These are phyloP conservation scores for Cariama cristata DNA, from an alignment of 2,113 vertebrate species.

Conservation along the genomic window DNA sequence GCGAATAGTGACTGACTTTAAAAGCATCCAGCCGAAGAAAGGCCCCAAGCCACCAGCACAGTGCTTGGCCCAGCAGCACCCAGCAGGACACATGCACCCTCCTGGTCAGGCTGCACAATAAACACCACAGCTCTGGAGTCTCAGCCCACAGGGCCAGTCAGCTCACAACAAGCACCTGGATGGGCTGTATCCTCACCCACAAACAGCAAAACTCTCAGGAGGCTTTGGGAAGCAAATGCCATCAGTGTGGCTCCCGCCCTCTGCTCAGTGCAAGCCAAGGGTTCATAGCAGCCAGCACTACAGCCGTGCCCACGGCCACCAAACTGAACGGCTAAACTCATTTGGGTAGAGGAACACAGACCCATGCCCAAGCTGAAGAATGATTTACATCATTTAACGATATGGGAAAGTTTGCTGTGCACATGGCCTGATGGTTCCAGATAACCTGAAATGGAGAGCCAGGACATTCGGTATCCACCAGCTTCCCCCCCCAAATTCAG, in stretches of 20 bases:
- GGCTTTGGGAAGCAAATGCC: neutral
- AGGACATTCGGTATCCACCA: neutral
- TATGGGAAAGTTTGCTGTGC: neutral
- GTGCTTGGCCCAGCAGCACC: neutral
- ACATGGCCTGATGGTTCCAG: fast-evolving
- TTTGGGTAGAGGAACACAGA: neutral
- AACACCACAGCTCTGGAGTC: neutral
- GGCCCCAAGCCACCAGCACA: neutral
- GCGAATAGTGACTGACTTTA: neutral
- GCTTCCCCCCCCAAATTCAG: neutral
- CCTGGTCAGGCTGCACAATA: neutral
- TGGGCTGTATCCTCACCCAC: neutral
- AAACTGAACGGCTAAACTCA: neutral
- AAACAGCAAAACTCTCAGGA: neutral
- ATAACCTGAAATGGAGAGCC: neutral
- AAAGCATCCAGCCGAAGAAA: neutral
- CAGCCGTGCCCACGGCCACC: neutral
- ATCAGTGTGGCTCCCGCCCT: neutral
- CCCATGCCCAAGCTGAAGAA: neutral
- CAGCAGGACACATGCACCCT: neutral
- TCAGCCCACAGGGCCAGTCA: neutral
- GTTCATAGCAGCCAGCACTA: neutral
- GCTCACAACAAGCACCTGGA: neutral
- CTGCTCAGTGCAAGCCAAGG: neutral
- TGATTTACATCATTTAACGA: neutral